Evolutionary conservation across 2,888 invertebrate genomes (phyloP).

Genomic region (Macropis europaea): DNA sequence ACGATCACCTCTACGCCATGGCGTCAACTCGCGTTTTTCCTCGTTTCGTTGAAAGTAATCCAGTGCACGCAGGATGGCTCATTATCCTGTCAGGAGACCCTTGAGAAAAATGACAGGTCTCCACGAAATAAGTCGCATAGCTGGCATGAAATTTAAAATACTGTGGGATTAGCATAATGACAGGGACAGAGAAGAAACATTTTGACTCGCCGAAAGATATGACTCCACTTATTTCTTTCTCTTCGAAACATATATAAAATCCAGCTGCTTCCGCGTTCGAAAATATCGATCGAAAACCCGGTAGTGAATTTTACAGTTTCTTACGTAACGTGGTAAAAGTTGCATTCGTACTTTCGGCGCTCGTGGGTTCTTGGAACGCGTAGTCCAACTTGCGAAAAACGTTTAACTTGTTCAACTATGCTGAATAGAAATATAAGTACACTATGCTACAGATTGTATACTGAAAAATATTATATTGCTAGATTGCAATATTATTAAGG

Average conservation of each 20-base stretch:
- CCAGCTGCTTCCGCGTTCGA: slow-evolving; percentile 21
- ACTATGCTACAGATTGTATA: no score
- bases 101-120: slow-evolving; percentile 61
- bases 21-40: slow-evolving; percentile 54
- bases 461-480: no score
- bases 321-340: background rate
- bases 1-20: background rate
- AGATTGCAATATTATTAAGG: no score
- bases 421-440: no score
- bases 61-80: slow-evolving; percentile 60
- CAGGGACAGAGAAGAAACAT: slow-evolving; percentile 49
- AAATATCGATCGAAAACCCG: no score
- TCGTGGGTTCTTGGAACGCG: no score
- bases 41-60: slow-evolving; percentile 63
- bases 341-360: background rate
- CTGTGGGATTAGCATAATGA: slow-evolving; percentile 66
- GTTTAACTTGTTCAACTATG: no score
- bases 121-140: slow-evolving; percentile 58
- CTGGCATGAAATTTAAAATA: slow-evolving; percentile 62
- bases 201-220: slow-evolving; percentile 51
- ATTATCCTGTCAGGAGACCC: slow-evolving; percentile 67
- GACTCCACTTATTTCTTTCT: slow-evolving; percentile 18
- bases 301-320: background rate
- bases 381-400: no score
- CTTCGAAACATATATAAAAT: background rate